phyloP scores from a whole-genome alignment of 2,797 vertebrate species.

The Megalops cyprinoides region DNA sequence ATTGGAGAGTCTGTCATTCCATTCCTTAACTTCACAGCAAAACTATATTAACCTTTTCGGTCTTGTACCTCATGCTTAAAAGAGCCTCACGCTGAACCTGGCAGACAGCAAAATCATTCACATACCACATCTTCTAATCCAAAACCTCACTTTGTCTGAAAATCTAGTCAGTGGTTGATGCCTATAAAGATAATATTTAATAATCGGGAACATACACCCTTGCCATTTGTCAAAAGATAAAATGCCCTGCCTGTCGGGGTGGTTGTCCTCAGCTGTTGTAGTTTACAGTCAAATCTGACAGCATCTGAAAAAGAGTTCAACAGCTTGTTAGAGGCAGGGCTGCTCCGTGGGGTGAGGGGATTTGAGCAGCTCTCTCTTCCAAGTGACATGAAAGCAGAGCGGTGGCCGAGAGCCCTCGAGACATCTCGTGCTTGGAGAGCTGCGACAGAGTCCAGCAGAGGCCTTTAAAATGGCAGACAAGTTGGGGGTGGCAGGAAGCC shows the following conservation, averaged over 20 bases:
- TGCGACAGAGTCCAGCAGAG: neutral
- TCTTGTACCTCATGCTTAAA: neutral
- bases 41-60: neutral
- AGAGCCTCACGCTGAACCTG: too few relatives aligned
- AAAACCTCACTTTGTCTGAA: neutral
- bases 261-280: constrained; percentile 17
- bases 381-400: neutral
- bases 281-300: constrained; percentile 33
- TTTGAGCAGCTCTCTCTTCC: constrained; percentile 1
- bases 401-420: neutral
- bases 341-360: neutral
- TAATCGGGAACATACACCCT: constrained; percentile 6
- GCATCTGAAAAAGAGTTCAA: constrained; percentile 20
- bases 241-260: neutral
- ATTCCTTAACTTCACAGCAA: constrained; percentile 19
- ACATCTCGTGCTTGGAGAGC: neutral
- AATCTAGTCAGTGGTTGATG: neutral
- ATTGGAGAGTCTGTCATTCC: constrained; percentile 6
- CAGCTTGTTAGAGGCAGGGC: constrained; percentile 36
- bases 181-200: neutral
- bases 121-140: neutral
- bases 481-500: neutral
- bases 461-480: neutral
- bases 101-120: neutral
- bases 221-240: constrained; percentile 30